phyloP scores from a whole-genome alignment of 2,888 invertebrate species.

The Agonopterix arenella region DNA sequence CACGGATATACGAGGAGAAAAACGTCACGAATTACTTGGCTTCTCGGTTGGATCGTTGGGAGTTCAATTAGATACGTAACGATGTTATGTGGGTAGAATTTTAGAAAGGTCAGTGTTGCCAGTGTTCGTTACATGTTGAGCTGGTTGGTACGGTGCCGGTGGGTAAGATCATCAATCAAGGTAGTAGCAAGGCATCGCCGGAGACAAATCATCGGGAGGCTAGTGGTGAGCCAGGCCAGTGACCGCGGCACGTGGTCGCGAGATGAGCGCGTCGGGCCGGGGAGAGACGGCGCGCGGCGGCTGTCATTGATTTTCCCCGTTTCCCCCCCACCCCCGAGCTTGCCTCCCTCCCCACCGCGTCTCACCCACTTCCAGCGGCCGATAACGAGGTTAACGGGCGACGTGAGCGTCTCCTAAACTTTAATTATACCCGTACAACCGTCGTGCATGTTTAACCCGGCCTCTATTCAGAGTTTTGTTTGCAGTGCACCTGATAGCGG shows the following conservation, averaged over 20 bases:
- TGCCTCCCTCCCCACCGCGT: slow-evolving; percentile 64
- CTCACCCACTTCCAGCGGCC: slow-evolving; percentile 77
- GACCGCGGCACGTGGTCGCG: slow-evolving; percentile 74
- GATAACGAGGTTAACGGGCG: slow-evolving; percentile 78
- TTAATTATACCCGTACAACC: slow-evolving; percentile 76
- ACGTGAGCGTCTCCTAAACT: slow-evolving; percentile 77
- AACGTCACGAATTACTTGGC: background rate
- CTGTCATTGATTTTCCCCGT: slow-evolving; percentile 76
- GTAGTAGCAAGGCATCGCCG: slow-evolving; percentile 4
- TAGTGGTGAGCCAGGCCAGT: slow-evolving; percentile 57
- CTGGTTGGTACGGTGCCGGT: background rate
- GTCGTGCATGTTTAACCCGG: slow-evolving; percentile 74
- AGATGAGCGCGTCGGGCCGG: slow-evolving; percentile 72
- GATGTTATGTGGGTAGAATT: background rate
- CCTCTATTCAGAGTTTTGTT: slow-evolving; percentile 71
- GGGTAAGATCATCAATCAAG: slow-evolving; percentile 13
- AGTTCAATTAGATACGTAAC: background rate
- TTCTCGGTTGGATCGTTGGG: background rate
- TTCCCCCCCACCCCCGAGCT: slow-evolving; percentile 54
- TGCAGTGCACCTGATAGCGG: slow-evolving; percentile 68
- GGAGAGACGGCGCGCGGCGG: slow-evolving; percentile 74
- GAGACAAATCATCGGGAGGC: slow-evolving; percentile 16
- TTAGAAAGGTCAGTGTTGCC: background rate
- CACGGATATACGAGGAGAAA: too few relatives aligned
- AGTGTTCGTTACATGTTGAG: background rate